Evolutionary conservation across 2,888 invertebrate species (phyloP).

Genomic region (Stegana nigrithorax): DNA sequence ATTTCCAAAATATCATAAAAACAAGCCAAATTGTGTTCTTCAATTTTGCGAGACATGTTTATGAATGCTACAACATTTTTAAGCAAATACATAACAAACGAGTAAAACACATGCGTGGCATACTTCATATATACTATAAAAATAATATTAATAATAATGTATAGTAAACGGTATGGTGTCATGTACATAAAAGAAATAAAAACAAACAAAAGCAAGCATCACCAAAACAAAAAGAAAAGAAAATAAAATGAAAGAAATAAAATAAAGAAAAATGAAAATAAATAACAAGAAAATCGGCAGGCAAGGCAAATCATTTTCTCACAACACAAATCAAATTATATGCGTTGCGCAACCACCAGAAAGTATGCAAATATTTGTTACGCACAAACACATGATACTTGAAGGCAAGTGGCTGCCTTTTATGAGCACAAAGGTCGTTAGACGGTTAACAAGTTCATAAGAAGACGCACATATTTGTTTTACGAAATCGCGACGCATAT

Average conservation of each 20-base stretch:
- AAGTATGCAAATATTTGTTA: constrained; percentile 55
- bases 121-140: not conserved
- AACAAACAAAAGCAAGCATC: not conserved
- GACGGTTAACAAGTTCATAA: constrained; percentile 60
- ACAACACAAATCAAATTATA: constrained; percentile 50
- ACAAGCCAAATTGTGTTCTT: too few relatives aligned
- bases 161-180: too few relatives aligned
- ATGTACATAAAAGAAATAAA: not conserved
- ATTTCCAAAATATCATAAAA: too few relatives aligned
- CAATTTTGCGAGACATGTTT: too few relatives aligned
- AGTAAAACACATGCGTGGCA: not conserved
- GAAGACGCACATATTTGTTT: constrained; percentile 45
- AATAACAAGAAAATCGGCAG: not conserved
- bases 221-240: not conserved
- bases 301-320: constrained; percentile 39
- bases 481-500: not conserved
- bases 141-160: not conserved
- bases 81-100: not conserved
- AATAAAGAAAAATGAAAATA: not conserved
- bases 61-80: too few relatives aligned
- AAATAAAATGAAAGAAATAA: not conserved
- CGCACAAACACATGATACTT: constrained; percentile 49
- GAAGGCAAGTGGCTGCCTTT: constrained; percentile 23
- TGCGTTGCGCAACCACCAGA: constrained; percentile 49
- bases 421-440: constrained; percentile 47